Conservation (phyloP, 2,797 vertebrate species). For the Centropyge bicolor region DNA sequence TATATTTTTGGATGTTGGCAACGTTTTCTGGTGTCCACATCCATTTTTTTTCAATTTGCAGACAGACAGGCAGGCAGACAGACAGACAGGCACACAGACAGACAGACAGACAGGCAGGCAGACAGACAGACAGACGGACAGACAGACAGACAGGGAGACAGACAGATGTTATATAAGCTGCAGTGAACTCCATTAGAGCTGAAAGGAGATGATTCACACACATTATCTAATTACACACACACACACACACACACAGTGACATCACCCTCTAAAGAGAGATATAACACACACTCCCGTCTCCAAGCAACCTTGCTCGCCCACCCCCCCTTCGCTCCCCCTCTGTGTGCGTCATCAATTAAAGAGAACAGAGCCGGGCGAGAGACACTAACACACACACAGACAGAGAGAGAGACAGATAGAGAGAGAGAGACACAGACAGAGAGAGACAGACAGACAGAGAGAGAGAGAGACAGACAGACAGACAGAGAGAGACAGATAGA, state of each 20-base stretch:
- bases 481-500: constrained; percentile 10
- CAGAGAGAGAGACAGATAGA: background rate
- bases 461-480: constrained; percentile 12
- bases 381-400: background rate
- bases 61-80: too few relatives aligned
- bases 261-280: constrained; percentile 61
- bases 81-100: too few relatives aligned
- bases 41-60: background rate
- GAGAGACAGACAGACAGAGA: background rate
- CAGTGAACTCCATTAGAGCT: constrained; percentile 62
- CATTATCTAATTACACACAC: constrained; percentile 70
- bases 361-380: constrained; percentile 47
- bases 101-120: constrained; percentile 14
- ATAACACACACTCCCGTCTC: constrained; percentile 63
- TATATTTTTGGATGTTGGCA: too few relatives aligned
- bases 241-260: constrained; percentile 53
- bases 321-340: constrained; percentile 51
- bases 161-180: constrained; percentile 71
- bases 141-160: constrained; percentile 14
- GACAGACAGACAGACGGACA: constrained; percentile 29
- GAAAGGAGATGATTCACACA: constrained; percentile 72
- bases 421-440: background rate
- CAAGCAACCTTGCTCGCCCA: constrained; percentile 55
- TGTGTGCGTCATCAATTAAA: constrained; percentile 71
- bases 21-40: too few relatives aligned